These are phyloP conservation scores for Myotis daubentonii DNA, from an alignment of 2,797 vertebrate genomes.

Conservation along the genomic window DNA sequence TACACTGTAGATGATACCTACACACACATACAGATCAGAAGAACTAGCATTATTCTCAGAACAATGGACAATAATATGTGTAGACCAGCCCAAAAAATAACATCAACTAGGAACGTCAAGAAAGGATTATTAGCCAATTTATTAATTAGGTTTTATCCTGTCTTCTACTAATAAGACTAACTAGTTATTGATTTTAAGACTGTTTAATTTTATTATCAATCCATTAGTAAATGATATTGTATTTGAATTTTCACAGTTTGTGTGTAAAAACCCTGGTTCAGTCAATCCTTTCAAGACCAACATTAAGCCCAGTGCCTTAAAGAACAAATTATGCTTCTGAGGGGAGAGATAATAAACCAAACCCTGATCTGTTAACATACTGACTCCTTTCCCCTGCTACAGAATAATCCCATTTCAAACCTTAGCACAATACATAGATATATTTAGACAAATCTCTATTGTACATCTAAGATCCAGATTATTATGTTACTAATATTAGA, in stretches of 20 bases:
- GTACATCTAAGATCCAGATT: background rate
- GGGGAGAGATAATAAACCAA: background rate
- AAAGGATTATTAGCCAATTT: conserved; percentile 14
- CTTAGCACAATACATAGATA: background rate
- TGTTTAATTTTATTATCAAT: conserved; percentile 19
- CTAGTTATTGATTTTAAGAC: background rate
- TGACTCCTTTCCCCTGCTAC: background rate
- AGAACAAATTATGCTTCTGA: conserved; percentile 32
- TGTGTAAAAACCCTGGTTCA: background rate
- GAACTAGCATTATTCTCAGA: background rate
- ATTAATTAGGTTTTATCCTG: background rate
- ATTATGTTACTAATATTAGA: conserved; percentile 32
- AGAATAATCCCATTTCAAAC: conserved; percentile 21
- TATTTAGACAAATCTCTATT: conserved; percentile 31
- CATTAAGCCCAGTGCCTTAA: background rate
- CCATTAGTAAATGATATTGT: background rate
- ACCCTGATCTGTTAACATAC: conserved; percentile 21
- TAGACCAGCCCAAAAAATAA: background rate
- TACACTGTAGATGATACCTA: background rate
- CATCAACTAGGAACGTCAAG: background rate
- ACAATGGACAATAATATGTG: background rate
- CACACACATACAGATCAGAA: background rate
- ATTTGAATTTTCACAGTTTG: conserved; percentile 47
- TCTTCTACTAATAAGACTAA: conserved; percentile 27
- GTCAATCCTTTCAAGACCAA: background rate